Base-by-base conservation (phyloP, 1,140 invertebrate genomes). In the Brachionus paranguensis region DNA sequence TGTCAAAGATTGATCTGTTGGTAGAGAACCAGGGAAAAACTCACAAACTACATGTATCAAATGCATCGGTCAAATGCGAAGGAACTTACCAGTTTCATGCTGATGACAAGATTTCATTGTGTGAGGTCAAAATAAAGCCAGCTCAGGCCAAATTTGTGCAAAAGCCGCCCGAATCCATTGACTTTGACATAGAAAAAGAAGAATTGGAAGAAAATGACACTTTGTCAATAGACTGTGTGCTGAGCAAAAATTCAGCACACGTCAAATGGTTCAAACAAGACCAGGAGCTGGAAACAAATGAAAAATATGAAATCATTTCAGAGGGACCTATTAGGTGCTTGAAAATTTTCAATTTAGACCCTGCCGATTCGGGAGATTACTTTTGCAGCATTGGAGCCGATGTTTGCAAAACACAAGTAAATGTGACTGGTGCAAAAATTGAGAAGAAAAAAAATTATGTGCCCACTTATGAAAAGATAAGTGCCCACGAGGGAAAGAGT, bases 261-360 rank as follows among this genome's bases (percentile, higher is more conserved):
- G 60, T 83, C 45, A 83, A 83, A 83, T 83, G 79, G 79, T 83
- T 83, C 17, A 68, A 43, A 68, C 37, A 24, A 11, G 43, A 83
- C 20, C 10, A 83, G 64, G 33, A 83, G 11, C 11, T 83, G 4
- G 1, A 20, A 8, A 37, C 55, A 2, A 33, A 55, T 78, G 79
- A 65, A 43, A 83, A 83, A 53, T 83, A 83, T 47, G 79, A 83
- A 29, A 68, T 83, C 6, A 83, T 83, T 14, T 27, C 41, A 12
- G 79, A 83, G 10, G 79, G 79, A 6, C 60, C 79, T 10, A 83
- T 83, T 20, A 11, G 20, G 2, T 83, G 79, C n/a, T 20, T 83
- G n/a, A 27, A 68, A n/a, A 24, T 83, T 37, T 64, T 45, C 47
- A 27, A 68, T 72, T n/a, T 72, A 33, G 27, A 83, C 17, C 2